Base-by-base conservation (phyloP, 1,140 invertebrate species). In the Neodiprion fabricii region DNA sequence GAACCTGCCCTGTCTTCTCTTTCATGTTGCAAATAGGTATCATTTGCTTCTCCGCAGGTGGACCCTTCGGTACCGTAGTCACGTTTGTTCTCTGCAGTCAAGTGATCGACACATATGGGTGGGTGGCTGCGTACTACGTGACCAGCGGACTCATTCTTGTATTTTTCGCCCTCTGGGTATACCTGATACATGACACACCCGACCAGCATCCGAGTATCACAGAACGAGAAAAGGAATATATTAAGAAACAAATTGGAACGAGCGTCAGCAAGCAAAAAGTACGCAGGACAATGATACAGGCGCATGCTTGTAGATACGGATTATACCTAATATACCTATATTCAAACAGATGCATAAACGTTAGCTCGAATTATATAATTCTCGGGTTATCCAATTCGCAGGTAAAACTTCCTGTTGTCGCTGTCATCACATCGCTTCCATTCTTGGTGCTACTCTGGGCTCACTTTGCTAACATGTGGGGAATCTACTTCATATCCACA, bases 401-500 rank as follows among this genome's bases (percentile, higher is more conserved):
- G 86, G 71, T 53, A 0, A 80, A 83, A 70, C 70, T 88, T 11
- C 87, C 86, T 8, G n/a, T 86, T 0, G 81, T 76, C 69, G 40
- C 88, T 48, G 91, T 95, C 23, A 77, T 89, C 1, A 89, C 90
- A 3, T 95, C 93, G 0, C 75, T 91, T 50, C 94, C 94, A 48
- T 95, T 95, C 82, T 89, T 93, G 84, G 91, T 91, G 0, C 85
- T 95, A 75, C 76, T 91, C 7, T 85, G 92, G 75, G 85, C 94
- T n/a, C 94, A 95, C 77, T 93, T 93, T 79, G 93, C 93, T 47
- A 95, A 94, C 77, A 89, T 94, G 80, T 95, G 94, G 93, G 94
- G 94, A 7, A 87, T 97, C 77, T 95, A 93, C 77, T 93, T 95
- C 77, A 92, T 98, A 78, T 91, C 98, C 75, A 97, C 95, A 0